Percentiles rank a stretch among this genome's conserved stretches.
phyloP scores from a whole-genome alignment of 2,888 invertebrate genomes.

The Leuctra nigra region DNA sequence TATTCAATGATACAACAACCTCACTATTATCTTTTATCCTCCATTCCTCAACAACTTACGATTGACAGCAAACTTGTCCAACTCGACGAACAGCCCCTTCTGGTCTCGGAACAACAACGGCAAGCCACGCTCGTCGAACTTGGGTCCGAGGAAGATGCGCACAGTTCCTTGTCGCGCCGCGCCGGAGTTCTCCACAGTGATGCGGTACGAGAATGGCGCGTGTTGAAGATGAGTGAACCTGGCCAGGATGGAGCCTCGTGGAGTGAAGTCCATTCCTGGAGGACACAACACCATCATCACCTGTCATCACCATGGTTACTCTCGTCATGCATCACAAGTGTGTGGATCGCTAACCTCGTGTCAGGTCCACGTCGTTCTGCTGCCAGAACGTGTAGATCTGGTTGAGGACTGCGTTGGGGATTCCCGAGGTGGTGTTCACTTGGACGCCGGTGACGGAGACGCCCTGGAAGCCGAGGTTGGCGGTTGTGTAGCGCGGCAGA shows the following conservation, averaged over 20 bases:
- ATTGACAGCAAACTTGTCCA: constrained; percentile 40
- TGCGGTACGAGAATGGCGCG: constrained; percentile 33
- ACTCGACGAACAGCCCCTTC: constrained; percentile 33
- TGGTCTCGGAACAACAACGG: constrained; percentile 32
- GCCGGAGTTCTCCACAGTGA: constrained; percentile 21
- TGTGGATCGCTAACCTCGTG: too few relatives aligned
- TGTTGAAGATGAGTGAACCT: constrained; percentile 37
- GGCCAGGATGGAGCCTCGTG: constrained; percentile 30
- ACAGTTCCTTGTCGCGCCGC: constrained; percentile 25
- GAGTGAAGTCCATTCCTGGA: constrained; percentile 39
- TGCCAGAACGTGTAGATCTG: constrained; percentile 36
- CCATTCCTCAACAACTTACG: constrained; percentile 46
- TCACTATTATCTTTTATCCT: too few relatives aligned
- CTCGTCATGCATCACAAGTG: too few relatives aligned
- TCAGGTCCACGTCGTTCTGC: constrained; percentile 36
- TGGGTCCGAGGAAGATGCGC: constrained; percentile 35
- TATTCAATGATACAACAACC: too few relatives aligned
- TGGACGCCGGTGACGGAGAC: constrained; percentile 52
- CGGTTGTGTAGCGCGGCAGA: constrained; percentile 55
- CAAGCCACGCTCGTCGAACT: constrained; percentile 32
- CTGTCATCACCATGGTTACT: too few relatives aligned
- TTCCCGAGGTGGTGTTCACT: constrained; percentile 28
- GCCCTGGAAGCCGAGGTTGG: constrained; percentile 57
- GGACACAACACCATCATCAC: too few relatives aligned
- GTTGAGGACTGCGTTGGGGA: constrained; percentile 24